Base-by-base conservation (phyloP, 1,140 invertebrate species). In the Delia radicum region DNA sequence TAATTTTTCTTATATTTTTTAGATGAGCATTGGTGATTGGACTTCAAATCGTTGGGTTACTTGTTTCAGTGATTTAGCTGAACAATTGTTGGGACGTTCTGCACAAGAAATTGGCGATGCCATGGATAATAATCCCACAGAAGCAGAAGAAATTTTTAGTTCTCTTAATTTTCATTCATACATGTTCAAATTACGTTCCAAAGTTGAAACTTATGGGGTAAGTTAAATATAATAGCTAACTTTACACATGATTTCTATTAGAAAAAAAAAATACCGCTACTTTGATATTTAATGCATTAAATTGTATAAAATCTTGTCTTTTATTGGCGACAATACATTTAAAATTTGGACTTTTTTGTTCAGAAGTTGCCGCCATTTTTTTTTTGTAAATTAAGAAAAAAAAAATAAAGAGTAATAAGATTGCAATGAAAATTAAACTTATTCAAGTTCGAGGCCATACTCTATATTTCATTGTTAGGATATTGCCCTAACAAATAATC, bases 161-260 rank as follows among this genome's bases (percentile, higher is more conserved):
- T 89, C 92, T 13, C 90, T 94, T 6, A 90, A 91, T 78, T 98
- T 98, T 83, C 93, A 92, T 81, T 89, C 91, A 0, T 96, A 91
- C 79, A 88, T 93, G 12, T 94, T 98, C 80, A 94, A 93, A 83
- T 87, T 98, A 61, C 88, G 95, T 77, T 91, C 93, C 18, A 97
- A 96, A 87, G 90, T 94, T 84, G 97, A 99, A 86, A 93, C 90
- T 18, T 99, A 94, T 81, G 97, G 95, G 87, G 96, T 94, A 87
- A 90, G 91, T 28, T n/a, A n/a, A n/a, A n/a, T n/a, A n/a, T n/a
- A n/a, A n/a, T n/a, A n/a, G n/a, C n/a, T n/a, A n/a, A n/a, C n/a
- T n/a, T n/a, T n/a, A n/a, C n/a, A n/a, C n/a, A n/a, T 63, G 21
- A n/a, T n/a, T n/a, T n/a, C n/a, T n/a, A n/a, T n/a, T n/a, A n/a